These are phyloP conservation scores for Ochotona princeps DNA, from an alignment of 2,113 vertebrate genomes.

Conservation along the genomic window DNA sequence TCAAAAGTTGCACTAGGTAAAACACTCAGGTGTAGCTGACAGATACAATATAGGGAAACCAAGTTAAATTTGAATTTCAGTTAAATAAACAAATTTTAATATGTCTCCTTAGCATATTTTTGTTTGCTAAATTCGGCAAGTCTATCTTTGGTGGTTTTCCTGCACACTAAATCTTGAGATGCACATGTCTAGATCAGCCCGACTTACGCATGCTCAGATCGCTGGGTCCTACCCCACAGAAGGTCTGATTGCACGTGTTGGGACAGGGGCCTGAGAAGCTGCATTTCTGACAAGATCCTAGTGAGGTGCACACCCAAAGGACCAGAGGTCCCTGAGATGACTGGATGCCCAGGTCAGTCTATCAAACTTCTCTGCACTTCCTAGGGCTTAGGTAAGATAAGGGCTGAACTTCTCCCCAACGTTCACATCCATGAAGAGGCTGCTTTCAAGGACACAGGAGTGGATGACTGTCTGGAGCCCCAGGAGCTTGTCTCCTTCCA, in stretches of 20 bases:
- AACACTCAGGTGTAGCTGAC: neutral
- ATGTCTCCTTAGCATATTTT: neutral
- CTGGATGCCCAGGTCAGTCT: neutral
- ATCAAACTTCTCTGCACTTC: neutral
- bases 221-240: neutral
- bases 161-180: neutral
- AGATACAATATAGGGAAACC: neutral
- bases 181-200: neutral
- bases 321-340: neutral
- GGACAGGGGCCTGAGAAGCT: neutral
- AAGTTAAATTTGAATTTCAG: slow-evolving; percentile 19
- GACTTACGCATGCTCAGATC: neutral
- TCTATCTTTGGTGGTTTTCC: neutral
- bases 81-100: neutral
- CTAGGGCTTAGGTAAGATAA: neutral
- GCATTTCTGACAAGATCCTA: neutral
- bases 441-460: neutral
- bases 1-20: slow-evolving; percentile 1
- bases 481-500: neutral
- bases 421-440: neutral
- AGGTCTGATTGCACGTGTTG: neutral
- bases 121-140: neutral
- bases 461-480: neutral
- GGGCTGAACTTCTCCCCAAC: neutral
- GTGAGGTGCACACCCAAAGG: neutral